phyloP scores from a whole-genome alignment of 2,113 vertebrate species.

The Progne subis region DNA sequence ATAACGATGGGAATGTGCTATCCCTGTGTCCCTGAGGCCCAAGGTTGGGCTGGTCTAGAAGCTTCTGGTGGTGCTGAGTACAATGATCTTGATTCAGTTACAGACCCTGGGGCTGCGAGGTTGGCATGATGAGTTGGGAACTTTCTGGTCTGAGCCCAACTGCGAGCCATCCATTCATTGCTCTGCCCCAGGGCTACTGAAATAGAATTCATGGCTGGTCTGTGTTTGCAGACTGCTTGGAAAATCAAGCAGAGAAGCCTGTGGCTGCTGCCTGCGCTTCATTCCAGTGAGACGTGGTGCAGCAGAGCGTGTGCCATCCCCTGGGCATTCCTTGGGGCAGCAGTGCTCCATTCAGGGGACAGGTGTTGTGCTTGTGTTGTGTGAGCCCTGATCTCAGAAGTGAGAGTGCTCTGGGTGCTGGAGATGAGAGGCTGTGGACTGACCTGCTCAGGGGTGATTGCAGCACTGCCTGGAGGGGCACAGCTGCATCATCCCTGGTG shows the following conservation, averaged over 20 bases:
- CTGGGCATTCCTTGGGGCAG: background rate
- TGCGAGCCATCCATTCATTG: fast-evolving
- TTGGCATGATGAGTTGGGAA: background rate
- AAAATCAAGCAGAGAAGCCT: too few relatives aligned
- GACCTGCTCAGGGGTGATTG: fast-evolving
- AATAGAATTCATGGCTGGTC: fast-evolving
- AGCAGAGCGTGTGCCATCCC: fast-evolving
- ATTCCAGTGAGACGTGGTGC: fast-evolving
- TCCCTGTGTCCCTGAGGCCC: background rate
- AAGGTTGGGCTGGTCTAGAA: background rate
- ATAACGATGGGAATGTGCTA: fast-evolving
- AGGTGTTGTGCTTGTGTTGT: fast-evolving
- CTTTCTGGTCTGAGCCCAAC: background rate
- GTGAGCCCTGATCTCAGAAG: background rate
- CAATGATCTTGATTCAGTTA: background rate
- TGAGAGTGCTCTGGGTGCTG: background rate
- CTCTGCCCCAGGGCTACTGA: background rate
- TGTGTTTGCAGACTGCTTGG: background rate
- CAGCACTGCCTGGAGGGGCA: fast-evolving
- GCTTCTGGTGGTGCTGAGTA: background rate
- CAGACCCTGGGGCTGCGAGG: background rate
- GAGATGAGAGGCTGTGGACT: background rate
- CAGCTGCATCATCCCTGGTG: fast-evolving
- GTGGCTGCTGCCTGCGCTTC: background rate
- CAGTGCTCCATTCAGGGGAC: fast-evolving